phyloP scores from a whole-genome alignment of 1,140 invertebrate genomes.

The Drosophila jambulina region DNA sequence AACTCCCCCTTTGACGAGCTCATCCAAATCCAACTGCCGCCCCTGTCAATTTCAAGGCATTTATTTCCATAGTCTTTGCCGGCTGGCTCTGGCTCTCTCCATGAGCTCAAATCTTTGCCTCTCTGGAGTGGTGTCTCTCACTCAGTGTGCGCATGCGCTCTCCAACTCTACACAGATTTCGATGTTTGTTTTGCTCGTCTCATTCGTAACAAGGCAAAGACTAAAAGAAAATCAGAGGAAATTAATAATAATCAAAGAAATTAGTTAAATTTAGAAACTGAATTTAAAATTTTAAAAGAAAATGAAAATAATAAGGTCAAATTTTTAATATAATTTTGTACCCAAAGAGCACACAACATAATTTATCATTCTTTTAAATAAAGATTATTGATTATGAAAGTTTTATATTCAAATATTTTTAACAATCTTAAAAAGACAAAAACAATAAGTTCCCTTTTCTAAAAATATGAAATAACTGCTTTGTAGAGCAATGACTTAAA shows the following conservation, averaged over 20 bases:
- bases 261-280: too few species aligned
- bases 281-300: too few species aligned
- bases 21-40: conserved; percentile 24
- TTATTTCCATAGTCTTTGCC: conserved; percentile 65
- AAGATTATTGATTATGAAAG: too few species aligned
- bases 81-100: conserved; percentile 22
- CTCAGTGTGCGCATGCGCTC: conserved; percentile 62
- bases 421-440: too few species aligned
- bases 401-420: too few species aligned
- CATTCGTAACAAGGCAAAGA: conserved; percentile 65
- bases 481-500: too few species aligned
- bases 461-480: not conserved
- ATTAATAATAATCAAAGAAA: not conserved
- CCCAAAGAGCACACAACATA: too few species aligned
- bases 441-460: too few species aligned
- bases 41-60: conserved; percentile 54
- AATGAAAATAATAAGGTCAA: not conserved
- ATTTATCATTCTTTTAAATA: too few species aligned
- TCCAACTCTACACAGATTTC: conserved; percentile 65
- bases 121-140: conserved; percentile 17
- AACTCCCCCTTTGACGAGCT: conserved; percentile 4
- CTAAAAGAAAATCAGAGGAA: not conserved
- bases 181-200: conserved; percentile 72
- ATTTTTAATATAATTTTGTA: too few species aligned
- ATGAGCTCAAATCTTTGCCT: not conserved